phyloP scores from a whole-genome alignment of 2,888 invertebrate genomes.

The Panzeria rudis region DNA sequence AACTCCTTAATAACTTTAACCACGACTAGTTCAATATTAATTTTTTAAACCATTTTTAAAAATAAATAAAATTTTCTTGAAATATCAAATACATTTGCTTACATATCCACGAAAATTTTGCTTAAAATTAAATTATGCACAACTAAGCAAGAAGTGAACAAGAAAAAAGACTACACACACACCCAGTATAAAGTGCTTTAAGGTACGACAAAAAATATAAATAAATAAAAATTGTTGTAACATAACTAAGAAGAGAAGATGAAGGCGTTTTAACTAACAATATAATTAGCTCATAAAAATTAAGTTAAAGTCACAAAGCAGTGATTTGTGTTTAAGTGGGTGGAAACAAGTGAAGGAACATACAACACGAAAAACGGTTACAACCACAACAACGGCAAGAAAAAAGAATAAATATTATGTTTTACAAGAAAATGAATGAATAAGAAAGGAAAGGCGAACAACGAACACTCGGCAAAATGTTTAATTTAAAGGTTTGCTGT shows the following conservation, averaged over 20 bases:
- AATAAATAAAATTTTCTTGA: too few species aligned
- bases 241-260: slow-evolving; percentile 24
- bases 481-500: slow-evolving; percentile 64
- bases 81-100: not conserved
- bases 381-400: slow-evolving; percentile 31
- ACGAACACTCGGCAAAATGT: slow-evolving; percentile 6
- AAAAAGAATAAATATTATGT: slow-evolving; percentile 63
- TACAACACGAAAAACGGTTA: slow-evolving; percentile 27
- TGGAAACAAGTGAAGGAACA: slow-evolving; percentile 65
- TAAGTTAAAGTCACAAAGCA: slow-evolving; percentile 70
- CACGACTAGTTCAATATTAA: too few species aligned
- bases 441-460: slow-evolving; percentile 1
- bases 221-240: not conserved
- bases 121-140: slow-evolving; percentile 47
- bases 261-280: slow-evolving; percentile 69
- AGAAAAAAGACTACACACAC: not conserved
- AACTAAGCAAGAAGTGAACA: slow-evolving; percentile 3
- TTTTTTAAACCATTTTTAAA: too few species aligned
- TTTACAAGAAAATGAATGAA: slow-evolving; percentile 59
- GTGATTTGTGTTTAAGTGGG: slow-evolving; percentile 71
- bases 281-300: slow-evolving; percentile 72
- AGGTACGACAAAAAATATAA: slow-evolving; percentile 39
- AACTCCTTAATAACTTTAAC: too few species aligned
- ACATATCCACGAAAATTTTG: not conserved
- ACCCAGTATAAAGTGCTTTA: slow-evolving; percentile 25